Evolutionary conservation across 2,113 vertebrate species (phyloP).

Genomic region (Campylomormyrus numenius): DNA sequence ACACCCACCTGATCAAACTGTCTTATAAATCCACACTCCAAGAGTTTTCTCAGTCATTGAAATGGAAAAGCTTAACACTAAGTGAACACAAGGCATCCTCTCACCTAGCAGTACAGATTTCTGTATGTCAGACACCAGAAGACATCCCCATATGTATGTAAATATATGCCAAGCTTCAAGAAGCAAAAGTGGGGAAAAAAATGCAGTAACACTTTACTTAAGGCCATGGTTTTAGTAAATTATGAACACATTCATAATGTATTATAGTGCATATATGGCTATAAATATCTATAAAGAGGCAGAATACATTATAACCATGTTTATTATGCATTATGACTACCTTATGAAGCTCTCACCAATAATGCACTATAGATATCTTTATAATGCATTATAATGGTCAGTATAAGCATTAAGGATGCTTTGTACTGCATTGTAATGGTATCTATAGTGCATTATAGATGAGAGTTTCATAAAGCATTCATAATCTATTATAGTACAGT

Average conservation of each 20-base stretch:
- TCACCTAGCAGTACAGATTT: constrained; percentile 18
- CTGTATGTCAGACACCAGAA: not conserved
- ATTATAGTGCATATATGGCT: not conserved
- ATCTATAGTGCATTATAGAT: not conserved
- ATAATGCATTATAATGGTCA: not conserved
- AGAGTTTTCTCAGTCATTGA: not conserved
- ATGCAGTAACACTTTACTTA: not conserved
- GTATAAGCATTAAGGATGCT: not conserved
- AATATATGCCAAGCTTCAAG: constrained; percentile 50
- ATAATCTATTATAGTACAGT: not conserved
- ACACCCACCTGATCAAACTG: not conserved
- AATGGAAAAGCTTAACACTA: not conserved
- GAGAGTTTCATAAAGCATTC: not conserved
- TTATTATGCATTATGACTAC: too few relatives aligned
- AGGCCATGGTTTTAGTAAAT: not conserved
- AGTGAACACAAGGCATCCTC: not conserved
- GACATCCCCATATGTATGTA: constrained; percentile 29
- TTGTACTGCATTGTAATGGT: not conserved
- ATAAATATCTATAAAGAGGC: too few relatives aligned
- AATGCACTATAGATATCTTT: not conserved
- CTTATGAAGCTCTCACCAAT: not conserved
- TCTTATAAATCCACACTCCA: not conserved
- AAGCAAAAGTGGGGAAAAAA: not conserved
- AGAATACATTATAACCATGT: too few relatives aligned
- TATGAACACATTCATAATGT: not conserved